Conservation (phyloP, 2,888 invertebrate genomes). For the Cabera pusaria region DNA sequence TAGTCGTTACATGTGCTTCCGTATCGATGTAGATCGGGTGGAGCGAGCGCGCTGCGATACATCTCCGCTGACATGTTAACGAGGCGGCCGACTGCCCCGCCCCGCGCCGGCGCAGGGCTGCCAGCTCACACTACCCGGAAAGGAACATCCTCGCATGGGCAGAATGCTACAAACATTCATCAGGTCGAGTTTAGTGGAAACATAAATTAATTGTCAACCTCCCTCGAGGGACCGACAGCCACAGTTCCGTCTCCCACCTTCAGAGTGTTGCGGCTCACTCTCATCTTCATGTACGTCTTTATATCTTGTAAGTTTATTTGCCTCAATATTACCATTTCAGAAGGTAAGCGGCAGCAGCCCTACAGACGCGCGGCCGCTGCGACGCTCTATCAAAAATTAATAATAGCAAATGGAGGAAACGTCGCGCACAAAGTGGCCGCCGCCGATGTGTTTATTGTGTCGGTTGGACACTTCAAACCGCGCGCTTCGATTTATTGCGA, state of each 20-base stretch:
- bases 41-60: constrained; percentile 32
- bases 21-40: not conserved
- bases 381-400: constrained; percentile 51
- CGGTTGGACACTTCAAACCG: constrained; percentile 34
- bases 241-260: no score
- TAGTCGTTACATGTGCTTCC: constrained; percentile 5
- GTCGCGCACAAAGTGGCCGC: constrained; percentile 37
- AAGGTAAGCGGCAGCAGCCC: no score
- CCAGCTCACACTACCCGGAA: no score
- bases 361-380: constrained; percentile 45
- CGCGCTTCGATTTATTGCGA: constrained; percentile 38
- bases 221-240: no score
- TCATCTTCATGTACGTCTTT: no score
- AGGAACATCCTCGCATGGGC: not conserved
- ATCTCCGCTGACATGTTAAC: constrained; percentile 68
- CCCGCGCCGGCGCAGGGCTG: constrained; percentile 18
- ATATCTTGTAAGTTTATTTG: no score
- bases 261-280: no score
- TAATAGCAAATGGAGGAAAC: constrained; percentile 60
- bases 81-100: constrained; percentile 39
- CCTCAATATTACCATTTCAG: no score
- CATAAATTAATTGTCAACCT: no score
- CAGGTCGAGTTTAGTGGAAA: no score
- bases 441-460: constrained; percentile 33
- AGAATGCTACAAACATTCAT: no score